Evolutionary conservation across 2,113 vertebrate genomes (phyloP), one percentile per base, ranked within the genome.

Genomic region (Blennius ocellaris): DNA sequence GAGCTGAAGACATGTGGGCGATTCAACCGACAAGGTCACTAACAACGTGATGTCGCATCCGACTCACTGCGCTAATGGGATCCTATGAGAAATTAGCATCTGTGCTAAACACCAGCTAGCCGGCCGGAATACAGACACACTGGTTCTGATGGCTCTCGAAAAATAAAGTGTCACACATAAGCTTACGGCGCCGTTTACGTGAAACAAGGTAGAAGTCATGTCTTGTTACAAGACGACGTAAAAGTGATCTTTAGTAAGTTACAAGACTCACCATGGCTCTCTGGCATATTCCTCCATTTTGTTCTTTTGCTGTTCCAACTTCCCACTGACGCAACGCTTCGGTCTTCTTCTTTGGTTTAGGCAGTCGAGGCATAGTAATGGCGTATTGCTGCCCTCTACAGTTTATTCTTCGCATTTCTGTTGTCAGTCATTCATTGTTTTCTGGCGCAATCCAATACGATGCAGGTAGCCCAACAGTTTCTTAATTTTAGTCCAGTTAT

Each of bases 231-330:
- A 74, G 1, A 14, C 1, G 1, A 0, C 0, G 0, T 4, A 0
- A 3, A 64, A 21, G 1, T 0, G 15, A 5, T 39, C 43, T 37
- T 70, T 2, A 1, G 6, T 14, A 12, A 6, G 0, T 39, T 53
- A 21, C 12, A 48, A 37, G 7, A 60, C 95, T 96, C 78, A 98
- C 97, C 97, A 98, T 0, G 97, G 97, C 41, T 98, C 97, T 2
- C 97, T 94, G 8, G 96, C 96, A 68, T 97, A 97, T 40, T 98
- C 97, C 95, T 98, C 97, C 97, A 98, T 98, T 94, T 97, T 97
- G 90, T 91, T 91, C 90, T 85, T 71, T 73, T 4, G 60, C 68
- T 75, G 81, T 86, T 87, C 78, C 81, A 48, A 60, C 64, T 86
- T 87, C 78, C 81, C 51, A 60, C 64, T 87, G 87, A 87, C 84